Percentiles rank a stretch among this genome's conserved stretches.
Evolutionary conservation across 1,140 invertebrate genomes (phyloP).

Genomic region (Laupala kohalensis): DNA sequence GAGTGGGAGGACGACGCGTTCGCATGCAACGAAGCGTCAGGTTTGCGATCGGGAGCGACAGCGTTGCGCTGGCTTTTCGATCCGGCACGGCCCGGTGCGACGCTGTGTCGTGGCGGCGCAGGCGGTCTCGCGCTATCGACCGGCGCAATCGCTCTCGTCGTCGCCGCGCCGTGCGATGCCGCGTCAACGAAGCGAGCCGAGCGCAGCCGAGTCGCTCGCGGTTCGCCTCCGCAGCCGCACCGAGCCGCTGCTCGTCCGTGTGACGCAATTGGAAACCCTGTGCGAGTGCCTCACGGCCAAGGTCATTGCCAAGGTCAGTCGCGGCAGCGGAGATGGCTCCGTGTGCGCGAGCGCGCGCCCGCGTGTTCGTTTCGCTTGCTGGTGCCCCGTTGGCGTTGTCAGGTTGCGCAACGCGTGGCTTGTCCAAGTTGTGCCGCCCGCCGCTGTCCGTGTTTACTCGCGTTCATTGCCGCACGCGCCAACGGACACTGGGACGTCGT

Average conservation of each 20-base stretch:
- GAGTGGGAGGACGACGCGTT: too few relatives aligned
- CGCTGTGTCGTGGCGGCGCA: background rate
- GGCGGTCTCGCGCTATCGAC: background rate
- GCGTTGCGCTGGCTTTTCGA: too few relatives aligned
- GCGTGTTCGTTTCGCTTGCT: constrained; percentile 22
- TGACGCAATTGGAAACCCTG: background rate
- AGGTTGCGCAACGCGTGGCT: background rate
- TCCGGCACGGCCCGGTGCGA: too few relatives aligned
- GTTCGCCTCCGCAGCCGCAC: background rate
- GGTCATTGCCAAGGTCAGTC: background rate
- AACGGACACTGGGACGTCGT: too few relatives aligned
- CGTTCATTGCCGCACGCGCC: too few relatives aligned
- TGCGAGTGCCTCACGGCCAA: background rate
- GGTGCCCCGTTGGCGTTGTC: background rate
- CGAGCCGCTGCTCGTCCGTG: constrained; percentile 17
- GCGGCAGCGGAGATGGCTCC: background rate
- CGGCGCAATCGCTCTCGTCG: too few relatives aligned
- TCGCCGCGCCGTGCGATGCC: background rate
- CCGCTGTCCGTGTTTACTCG: background rate
- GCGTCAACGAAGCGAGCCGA: background rate
- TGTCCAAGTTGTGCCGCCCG: background rate
- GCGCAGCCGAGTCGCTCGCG: background rate
- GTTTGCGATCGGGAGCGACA: background rate
- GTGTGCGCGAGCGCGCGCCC: constrained; percentile 18
- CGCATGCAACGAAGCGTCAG: too few relatives aligned